A percentile compares a stretch with the other conserved stretches of the same genome.
These are phyloP conservation scores for Neosilurus hyrtlii DNA, from an alignment of 2,797 vertebrate species.

Conservation along the genomic window DNA sequence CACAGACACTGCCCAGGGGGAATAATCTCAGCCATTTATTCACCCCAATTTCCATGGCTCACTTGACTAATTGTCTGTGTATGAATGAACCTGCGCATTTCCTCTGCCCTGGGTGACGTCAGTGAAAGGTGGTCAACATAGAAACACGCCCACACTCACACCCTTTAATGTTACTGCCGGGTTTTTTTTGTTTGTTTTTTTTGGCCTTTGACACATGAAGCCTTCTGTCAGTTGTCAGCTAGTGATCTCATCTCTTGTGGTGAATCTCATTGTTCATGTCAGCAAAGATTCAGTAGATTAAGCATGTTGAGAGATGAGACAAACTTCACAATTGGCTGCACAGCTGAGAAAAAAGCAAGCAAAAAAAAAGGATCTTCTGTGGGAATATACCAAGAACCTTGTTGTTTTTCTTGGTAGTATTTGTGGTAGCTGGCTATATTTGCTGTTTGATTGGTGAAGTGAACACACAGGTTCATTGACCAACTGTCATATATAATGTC, in stretches of 20 bases:
- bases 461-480: too few relatives aligned
- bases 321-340: background rate
- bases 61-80: background rate
- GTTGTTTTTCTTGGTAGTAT: background rate
- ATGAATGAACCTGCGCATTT: background rate
- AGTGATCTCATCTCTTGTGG: slow-evolving; percentile 1
- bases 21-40: slow-evolving; percentile 2
- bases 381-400: background rate
- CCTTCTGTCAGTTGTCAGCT: background rate
- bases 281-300: background rate
- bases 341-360: background rate
- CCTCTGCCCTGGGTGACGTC: slow-evolving; percentile 6
- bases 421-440: background rate
- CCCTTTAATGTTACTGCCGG: background rate
- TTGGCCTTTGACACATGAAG: background rate
- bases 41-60: slow-evolving; percentile 6
- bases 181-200: background rate
- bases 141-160: background rate
- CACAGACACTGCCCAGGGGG: background rate
- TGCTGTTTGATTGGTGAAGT: background rate
- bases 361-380: background rate
- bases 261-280: background rate
- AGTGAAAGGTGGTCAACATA: background rate
- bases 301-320: slow-evolving; percentile 7
- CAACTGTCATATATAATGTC: too few relatives aligned